A percentile compares a stretch with the other conserved stretches of the same genome.
Conservation (phyloP, 2,113 vertebrate genomes). For the Sterna hirundo region DNA sequence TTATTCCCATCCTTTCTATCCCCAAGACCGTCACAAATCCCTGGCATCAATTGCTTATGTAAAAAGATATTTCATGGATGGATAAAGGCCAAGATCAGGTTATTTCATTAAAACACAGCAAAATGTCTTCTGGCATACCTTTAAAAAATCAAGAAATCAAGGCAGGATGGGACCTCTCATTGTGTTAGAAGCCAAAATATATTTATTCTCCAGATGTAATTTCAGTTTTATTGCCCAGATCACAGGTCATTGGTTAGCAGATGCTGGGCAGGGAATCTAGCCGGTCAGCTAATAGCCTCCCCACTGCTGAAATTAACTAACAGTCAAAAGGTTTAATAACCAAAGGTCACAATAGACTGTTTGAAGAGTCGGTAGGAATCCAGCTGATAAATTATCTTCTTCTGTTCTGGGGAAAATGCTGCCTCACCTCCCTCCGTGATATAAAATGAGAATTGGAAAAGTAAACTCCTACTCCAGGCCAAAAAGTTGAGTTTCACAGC, state of each 20-base stretch:
- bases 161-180: background rate
- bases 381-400: constrained; percentile 71
- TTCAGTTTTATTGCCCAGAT: constrained; percentile 74
- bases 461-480: constrained; percentile 35
- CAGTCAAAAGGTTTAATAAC: constrained; percentile 78
- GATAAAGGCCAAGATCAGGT: background rate
- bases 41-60: background rate
- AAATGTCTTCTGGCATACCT: constrained; percentile 28
- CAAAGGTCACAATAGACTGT: constrained; percentile 67
- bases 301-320: constrained; percentile 80
- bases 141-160: constrained; percentile 48
- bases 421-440: constrained; percentile 36
- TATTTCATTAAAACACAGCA: background rate
- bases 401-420: constrained; percentile 48
- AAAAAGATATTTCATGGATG: background rate
- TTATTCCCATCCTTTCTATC: background rate
- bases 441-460: constrained; percentile 52
- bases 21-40: background rate
- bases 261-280: constrained; percentile 73
- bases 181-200: constrained; percentile 67
- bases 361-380: constrained; percentile 72
- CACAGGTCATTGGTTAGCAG: constrained; percentile 77
- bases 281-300: constrained; percentile 77
- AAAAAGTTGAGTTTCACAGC: constrained; percentile 42
- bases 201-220: constrained; percentile 74